phyloP scores from a whole-genome alignment of 2,888 invertebrate species.

The Liodrosophila aerea region DNA sequence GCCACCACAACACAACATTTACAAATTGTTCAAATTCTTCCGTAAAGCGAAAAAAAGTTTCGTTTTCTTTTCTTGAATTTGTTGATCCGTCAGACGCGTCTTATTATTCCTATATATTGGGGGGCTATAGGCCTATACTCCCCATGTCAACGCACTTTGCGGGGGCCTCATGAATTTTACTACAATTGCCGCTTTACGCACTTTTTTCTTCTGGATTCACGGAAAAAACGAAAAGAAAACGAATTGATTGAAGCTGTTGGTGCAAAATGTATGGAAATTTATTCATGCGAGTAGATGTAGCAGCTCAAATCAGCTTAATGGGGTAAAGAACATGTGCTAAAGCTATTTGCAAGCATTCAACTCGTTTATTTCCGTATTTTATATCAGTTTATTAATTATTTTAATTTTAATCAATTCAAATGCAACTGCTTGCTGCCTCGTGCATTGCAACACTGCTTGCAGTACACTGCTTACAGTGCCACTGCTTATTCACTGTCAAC shows the following conservation, averaged over 20 bases:
- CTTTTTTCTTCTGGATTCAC: conserved; percentile 28
- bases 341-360: too few species aligned
- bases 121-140: conserved; percentile 56
- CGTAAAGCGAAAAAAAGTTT: conserved; percentile 52
- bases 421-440: too few species aligned
- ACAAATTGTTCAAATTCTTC: conserved; percentile 73
- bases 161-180: conserved; percentile 70
- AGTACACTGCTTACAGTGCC: background rate
- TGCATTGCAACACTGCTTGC: background rate
- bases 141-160: conserved; percentile 63
- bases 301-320: too few species aligned
- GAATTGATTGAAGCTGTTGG: conserved; percentile 14
- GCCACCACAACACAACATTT: conserved; percentile 40
- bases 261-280: conserved; percentile 23
- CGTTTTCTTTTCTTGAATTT: conserved; percentile 44
- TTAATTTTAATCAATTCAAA: too few species aligned
- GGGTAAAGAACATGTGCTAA: too few species aligned
- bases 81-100: conserved; percentile 34
- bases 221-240: background rate
- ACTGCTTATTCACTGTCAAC: too few species aligned
- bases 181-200: conserved; percentile 76
- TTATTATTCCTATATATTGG: conserved; percentile 33
- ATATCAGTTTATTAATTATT: too few species aligned
- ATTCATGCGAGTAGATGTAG: conserved; percentile 24
- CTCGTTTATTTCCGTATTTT: too few species aligned